These are phyloP conservation scores for Gymnarchus niloticus DNA, from an alignment of 2,113 vertebrate genomes.

Conservation along the genomic window DNA sequence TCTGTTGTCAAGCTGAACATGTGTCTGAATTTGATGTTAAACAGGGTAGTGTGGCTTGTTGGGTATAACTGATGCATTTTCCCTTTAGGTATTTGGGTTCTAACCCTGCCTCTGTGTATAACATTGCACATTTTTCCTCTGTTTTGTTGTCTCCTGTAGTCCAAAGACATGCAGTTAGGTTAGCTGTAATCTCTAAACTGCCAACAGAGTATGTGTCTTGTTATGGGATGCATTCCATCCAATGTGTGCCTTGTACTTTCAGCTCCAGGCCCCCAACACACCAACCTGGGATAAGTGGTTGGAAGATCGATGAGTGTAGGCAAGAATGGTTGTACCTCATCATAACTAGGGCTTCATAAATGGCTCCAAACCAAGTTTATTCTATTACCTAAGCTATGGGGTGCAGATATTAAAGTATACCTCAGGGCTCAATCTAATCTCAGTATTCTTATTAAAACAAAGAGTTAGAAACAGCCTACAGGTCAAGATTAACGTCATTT, in stretches of 20 bases:
- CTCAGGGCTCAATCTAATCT: neutral
- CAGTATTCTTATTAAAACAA: no score
- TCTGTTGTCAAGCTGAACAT: no score
- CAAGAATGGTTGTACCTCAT: neutral
- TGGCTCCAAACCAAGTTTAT: neutral
- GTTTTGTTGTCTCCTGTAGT: neutral
- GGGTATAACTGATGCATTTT: no score
- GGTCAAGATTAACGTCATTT: no score
- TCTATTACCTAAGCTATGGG: neutral
- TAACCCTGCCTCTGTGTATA: no score
- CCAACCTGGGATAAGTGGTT: neutral
- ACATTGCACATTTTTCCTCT: no score
- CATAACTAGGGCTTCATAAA: neutral
- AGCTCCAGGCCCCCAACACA: neutral
- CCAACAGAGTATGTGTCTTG: neutral
- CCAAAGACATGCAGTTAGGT: neutral
- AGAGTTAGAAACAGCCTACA: neutral
- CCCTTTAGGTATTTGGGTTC: no score
- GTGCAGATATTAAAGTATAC: no score
- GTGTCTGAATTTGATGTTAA: no score
- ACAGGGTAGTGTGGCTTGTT: no score
- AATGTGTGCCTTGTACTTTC: neutral
- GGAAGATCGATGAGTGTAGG: neutral
- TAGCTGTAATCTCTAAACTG: neutral
- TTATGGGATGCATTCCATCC: neutral